Percentiles rank a stretch among this genome's conserved stretches.
Conservation (phyloP, 2,888 invertebrate species). For the Aelia acuminata region DNA sequence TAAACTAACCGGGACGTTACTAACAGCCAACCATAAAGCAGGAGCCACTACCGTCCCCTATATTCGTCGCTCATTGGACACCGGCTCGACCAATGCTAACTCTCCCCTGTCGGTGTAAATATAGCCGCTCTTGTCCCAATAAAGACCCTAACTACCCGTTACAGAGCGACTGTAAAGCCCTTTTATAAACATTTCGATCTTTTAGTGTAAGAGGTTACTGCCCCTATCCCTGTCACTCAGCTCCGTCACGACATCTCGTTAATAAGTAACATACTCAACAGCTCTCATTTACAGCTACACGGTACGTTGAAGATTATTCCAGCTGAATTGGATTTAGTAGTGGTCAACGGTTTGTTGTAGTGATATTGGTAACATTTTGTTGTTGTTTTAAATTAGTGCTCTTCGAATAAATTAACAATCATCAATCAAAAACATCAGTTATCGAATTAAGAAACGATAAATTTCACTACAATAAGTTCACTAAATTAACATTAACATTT, state of each 20-base stretch:
- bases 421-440: too few species aligned
- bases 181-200: not conserved
- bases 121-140: not conserved
- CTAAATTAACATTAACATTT: too few species aligned
- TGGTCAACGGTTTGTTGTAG: not conserved
- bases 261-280: not conserved
- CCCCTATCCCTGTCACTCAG: not conserved
- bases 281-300: too few species aligned
- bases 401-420: too few species aligned
- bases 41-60: not conserved
- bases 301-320: not conserved
- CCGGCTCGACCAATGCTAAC: slow-evolving; percentile 12
- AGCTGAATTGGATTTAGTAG: not conserved
- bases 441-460: too few species aligned
- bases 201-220: slow-evolving; percentile 7
- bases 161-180: not conserved
- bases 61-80: slow-evolving; percentile 33
- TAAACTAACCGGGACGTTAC: not conserved
- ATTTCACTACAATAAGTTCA: too few species aligned
- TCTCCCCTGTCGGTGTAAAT: slow-evolving; percentile 1
- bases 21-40: slow-evolving; percentile 29
- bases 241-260: not conserved
- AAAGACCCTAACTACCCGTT: not conserved
- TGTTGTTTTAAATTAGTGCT: too few species aligned
- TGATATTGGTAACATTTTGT: too few species aligned